phyloP scores from a whole-genome alignment of 2,888 invertebrate genomes.

The Morpho helenor region DNA sequence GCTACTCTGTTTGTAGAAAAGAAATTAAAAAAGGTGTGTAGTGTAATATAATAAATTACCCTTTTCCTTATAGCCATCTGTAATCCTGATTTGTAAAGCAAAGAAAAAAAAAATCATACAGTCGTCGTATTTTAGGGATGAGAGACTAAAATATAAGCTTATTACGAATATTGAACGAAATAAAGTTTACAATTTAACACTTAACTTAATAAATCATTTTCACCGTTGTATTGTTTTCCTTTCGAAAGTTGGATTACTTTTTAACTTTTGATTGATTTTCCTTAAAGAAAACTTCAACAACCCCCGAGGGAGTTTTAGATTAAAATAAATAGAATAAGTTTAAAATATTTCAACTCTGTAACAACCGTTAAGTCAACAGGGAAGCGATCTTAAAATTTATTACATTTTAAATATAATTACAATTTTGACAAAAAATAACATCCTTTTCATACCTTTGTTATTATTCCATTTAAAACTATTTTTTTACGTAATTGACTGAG shows the following conservation, averaged over 20 bases:
- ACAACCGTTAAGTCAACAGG: not conserved
- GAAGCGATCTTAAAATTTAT: not conserved
- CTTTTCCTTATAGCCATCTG: constrained; percentile 63
- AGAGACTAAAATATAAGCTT: not conserved
- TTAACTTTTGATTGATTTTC: constrained; percentile 16
- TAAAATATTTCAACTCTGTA: not conserved
- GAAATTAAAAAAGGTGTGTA: not conserved
- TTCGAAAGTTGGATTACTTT: constrained; percentile 10
- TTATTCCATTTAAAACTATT: no score
- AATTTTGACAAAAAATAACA: not conserved
- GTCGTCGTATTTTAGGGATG: constrained; percentile 18
- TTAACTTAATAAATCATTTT: no score
- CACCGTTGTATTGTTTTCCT: not conserved
- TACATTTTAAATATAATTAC: not conserved
- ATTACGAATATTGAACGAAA: not conserved
- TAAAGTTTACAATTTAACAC: not conserved
- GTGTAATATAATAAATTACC: constrained; percentile 47
- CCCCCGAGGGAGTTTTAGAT: constrained; percentile 7
- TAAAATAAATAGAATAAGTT: constrained; percentile 9
- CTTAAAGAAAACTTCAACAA: constrained; percentile 1
- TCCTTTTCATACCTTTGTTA: no score
- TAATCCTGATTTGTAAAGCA: constrained; percentile 65
- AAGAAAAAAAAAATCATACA: constrained; percentile 51
- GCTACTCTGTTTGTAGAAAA: no score
- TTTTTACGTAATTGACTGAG: no score